phyloP scores from a whole-genome alignment of 2,113 vertebrate species.

The Sylvilagus bachmani region DNA sequence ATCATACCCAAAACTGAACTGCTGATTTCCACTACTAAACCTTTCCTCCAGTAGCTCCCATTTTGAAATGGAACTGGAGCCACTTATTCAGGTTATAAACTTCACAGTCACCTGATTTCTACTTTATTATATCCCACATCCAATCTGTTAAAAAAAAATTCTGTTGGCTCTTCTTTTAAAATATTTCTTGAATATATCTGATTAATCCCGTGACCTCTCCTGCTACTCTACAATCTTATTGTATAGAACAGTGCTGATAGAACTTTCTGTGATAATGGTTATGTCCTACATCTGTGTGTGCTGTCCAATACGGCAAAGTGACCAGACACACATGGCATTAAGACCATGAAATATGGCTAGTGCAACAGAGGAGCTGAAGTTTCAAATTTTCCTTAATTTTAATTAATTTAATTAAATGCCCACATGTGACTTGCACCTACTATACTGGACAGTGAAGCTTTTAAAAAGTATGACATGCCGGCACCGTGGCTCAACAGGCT shows the following conservation, averaged over 20 bases:
- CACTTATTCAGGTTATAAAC: conserved; percentile 6
- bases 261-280: neutral
- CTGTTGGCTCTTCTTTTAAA: neutral
- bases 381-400: neutral
- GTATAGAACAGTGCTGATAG: neutral
- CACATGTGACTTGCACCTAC: neutral
- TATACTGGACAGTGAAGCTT: neutral
- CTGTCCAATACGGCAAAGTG: neutral
- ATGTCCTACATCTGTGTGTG: neutral
- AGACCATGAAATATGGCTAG: neutral
- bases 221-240: neutral
- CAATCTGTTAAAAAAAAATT: neutral
- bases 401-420: neutral
- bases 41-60: neutral
- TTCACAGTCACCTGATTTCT: neutral
- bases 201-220: neutral
- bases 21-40: neutral
- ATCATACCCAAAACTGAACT: neutral
- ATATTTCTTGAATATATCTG: neutral
- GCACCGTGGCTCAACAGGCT: too few species aligned
- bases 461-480: neutral
- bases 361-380: neutral
- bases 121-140: neutral
- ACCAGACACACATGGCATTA: neutral
- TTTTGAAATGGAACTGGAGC: conserved; percentile 10